phyloP scores from a whole-genome alignment of 2,888 invertebrate species.

The Acanthosepion lycidas region DNA sequence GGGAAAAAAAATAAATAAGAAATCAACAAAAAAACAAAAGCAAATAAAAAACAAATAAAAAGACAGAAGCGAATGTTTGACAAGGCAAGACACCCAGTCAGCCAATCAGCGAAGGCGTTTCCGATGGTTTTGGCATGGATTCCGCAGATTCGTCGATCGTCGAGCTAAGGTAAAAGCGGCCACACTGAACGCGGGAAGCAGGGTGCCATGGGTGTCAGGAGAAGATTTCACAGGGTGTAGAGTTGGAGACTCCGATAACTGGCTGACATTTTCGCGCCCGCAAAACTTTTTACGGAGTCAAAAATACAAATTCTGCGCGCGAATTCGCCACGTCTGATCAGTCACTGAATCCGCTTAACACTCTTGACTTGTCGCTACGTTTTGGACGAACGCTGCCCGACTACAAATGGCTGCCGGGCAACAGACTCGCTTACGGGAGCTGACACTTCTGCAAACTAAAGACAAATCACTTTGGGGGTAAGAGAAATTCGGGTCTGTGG shows the following conservation, averaged over 20 bases:
- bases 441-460: slow-evolving; percentile 12
- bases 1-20: not conserved
- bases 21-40: not conserved
- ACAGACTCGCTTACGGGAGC: not conserved
- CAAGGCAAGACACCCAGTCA: not conserved
- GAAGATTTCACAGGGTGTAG: not conserved
- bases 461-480: not conserved
- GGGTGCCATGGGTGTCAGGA: not conserved
- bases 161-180: not conserved
- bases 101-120: not conserved
- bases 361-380: slow-evolving; percentile 6
- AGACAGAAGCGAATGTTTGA: no score
- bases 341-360: not conserved
- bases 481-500: not conserved
- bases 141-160: not conserved
- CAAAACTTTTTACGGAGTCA: slow-evolving; percentile 8
- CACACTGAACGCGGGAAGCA: not conserved
- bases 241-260: not conserved
- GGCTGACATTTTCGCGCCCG: slow-evolving; percentile 2
- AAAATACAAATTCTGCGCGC: slow-evolving; percentile 33
- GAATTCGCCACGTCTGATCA: slow-evolving; percentile 33
- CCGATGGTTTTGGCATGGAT: not conserved
- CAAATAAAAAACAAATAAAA: not conserved
- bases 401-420: not conserved
- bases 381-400: not conserved